Evolutionary conservation across 2,797 vertebrate genomes (phyloP), one percentile per base, ranked within the genome.

Genomic region (Sebastes alutus): DNA sequence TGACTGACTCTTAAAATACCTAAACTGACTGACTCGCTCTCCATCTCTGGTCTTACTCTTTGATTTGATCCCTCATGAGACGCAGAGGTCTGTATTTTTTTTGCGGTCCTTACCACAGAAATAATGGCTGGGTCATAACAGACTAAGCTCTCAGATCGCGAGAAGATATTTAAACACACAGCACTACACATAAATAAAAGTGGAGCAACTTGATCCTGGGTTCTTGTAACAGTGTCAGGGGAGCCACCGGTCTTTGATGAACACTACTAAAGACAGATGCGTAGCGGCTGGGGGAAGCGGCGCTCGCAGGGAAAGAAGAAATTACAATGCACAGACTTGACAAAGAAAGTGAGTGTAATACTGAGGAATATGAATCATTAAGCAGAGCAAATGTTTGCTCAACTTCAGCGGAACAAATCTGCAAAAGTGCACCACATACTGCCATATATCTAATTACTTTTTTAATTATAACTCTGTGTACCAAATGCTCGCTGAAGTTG

Each of bases 221-320:
- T 89, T 92, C 87, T 89, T 80, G 84, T 86, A 81, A 38, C 33
- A 3, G 84, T 14, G 77, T 93, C 89, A 78, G 86, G 93, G 90
- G 93, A 94, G 86, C 77, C 73, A 61, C 86, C 25, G 72, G 75
- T 90, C 89, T 93, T 94, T 89, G 89, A 93, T 90, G 91, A 92
- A 88, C 82, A 88, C 79, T 77, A 77, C 83, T 71, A 80, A 85
- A 91, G 87, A 86, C 89, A 90, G 91, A 91, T 83, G 84, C 81
- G 67, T 25, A 33, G 80, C 8, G 54, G 78, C 22, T 85, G 78
- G 77, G 83, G 75, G 65, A 80, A 49, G 75, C 27, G 63, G 68
- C 23, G 23, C 60, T 88, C 12, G 66, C 59, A 54, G 70, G 73
- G 59, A 78, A 71, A 55, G 63, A 58, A 75, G 68, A 81, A 82